Evolutionary conservation across 2,797 vertebrate species (phyloP), one percentile per base, ranked within the genome.

Genomic region (Sebastes umbrosus): DNA sequence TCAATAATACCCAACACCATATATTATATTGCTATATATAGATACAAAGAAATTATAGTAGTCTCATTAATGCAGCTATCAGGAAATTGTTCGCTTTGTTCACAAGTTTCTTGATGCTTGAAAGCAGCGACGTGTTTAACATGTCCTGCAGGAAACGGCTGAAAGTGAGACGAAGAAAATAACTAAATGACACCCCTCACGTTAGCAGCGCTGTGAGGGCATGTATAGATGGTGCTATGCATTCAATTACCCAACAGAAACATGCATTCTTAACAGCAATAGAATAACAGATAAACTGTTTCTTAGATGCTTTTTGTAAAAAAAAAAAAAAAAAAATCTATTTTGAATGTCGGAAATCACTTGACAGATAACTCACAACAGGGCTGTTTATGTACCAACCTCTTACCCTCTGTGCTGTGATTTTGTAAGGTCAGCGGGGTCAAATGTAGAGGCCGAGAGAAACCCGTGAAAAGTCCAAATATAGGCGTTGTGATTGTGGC

Each of bases 211-310:
- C 66, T 87, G 74, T 83, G 79, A 89, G 84, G 88, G 83, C 78
- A 87, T 88, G 79, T 87, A 67, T 87, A 79, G 93, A 94, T 89
- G 95, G 95, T 95, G 95, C 94, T 96, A 95, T 90, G 91, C 93
- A 94, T 94, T 88, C 65, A 85, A 36, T 86, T 88, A 91, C 87
- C 89, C 91, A 66, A 94, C 77, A 80, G 70, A 91, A 84, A 93
- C 86, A 83, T 88, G 90, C 84, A 93, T 90, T 93, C 88, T 93
- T 87, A 93, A 93, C 86, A 95, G 95, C 95, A 95, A 95, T 95
- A 95, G 85, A 89, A 87, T 79, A 87, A 91, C 84, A 87, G 75
- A 81, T 85, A 88, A 83, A 82, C 86, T 90, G 89, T 93, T 91
- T 88, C 88, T 87, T 87, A 90, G 82, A 90, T 57, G 85, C 84